A percentile compares a stretch with the other conserved stretches of the same genome.
These are phyloP conservation scores for Takifugu rubripes DNA, from an alignment of 2,797 vertebrate genomes.

Conservation along the genomic window DNA sequence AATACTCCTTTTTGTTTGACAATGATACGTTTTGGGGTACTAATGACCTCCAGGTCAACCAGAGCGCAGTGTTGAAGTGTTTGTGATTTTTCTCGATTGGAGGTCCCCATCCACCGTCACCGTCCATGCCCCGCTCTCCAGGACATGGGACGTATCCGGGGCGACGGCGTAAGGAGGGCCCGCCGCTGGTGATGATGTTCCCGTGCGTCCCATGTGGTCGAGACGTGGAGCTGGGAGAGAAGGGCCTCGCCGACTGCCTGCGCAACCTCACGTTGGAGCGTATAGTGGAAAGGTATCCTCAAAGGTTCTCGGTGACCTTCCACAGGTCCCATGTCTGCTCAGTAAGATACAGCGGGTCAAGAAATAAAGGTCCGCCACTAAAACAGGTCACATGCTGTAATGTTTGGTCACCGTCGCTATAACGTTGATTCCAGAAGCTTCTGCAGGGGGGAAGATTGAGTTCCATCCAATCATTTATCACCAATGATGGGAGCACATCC, in stretches of 20 bases:
- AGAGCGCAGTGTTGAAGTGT: neutral
- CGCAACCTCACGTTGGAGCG: slow-evolving; percentile 94
- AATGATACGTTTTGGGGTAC: neutral
- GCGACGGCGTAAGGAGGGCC: slow-evolving; percentile 83
- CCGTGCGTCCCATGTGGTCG: slow-evolving; percentile 86
- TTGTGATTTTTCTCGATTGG: slow-evolving; percentile 4
- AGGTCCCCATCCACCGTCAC: slow-evolving; percentile 61
- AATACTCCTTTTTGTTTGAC: neutral
- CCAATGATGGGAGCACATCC: too few relatives aligned
- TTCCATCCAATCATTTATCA: too few relatives aligned
- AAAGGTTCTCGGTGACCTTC: neutral
- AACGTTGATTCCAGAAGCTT: too few relatives aligned
- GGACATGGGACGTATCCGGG: slow-evolving; percentile 89
- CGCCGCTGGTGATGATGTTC: slow-evolving; percentile 82
- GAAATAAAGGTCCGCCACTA: too few relatives aligned
- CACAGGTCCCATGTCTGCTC: too few relatives aligned
- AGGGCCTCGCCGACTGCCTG: slow-evolving; percentile 88
- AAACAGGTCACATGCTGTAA: too few relatives aligned
- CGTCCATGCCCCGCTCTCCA: slow-evolving; percentile 58
- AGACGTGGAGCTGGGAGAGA: slow-evolving; percentile 91
- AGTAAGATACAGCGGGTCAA: too few relatives aligned
- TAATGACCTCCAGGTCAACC: too few relatives aligned
- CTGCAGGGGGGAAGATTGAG: too few relatives aligned
- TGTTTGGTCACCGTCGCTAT: too few relatives aligned
- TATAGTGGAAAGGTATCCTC: slow-evolving; percentile 85